Base-by-base conservation (phyloP, 1,140 invertebrate genomes). In the Solenopsis invicta region DNA sequence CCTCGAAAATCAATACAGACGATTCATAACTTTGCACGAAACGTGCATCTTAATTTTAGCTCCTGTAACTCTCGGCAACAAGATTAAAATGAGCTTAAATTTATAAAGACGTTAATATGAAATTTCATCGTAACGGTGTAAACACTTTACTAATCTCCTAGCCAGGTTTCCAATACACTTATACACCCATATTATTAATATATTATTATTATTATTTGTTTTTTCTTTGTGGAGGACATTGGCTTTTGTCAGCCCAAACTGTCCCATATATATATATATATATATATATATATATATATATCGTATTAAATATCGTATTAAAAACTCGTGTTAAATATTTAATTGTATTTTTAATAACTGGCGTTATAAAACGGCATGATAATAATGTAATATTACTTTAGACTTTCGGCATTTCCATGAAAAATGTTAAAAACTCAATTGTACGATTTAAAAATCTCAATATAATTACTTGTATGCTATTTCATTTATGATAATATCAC, bases 61-160 rank as follows among this genome's bases (percentile, higher is more conserved):
- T 71, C 18, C 37, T 54, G 18, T 45, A 21, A 74, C 41, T 84
- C 69, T 59, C 69, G n/a, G 80, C 80, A 37, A 75, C 69, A 54
- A 67, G 48, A 80, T 37, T 75, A 75, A 75, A 84, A 84, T 34
- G 41, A 21, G 67, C n/a, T 84, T 75, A 61, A 74, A 75, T 84
- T 84, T 74, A 74, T 74, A 82, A 74, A 82, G 69, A 74, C 80
- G 80, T 82, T 82, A 82, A 74, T 74, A 74, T 59, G 80, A 82
- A 82, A 82, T 82, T 82, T 50, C 41, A 74, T 61, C 52, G 24
- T 74, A 72, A 74, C 54, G 50, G 74, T 48, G 67, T 59, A 72
- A 72, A 59, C 52, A 52, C 66, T 24, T 69, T 24, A 50, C 37
- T 48, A 41, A 69, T 69, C 66, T 69, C 24, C 48, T 59, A 59